These are phyloP conservation scores for Chrosomus eos DNA, from an alignment of 2,797 vertebrate species.

Conservation along the genomic window DNA sequence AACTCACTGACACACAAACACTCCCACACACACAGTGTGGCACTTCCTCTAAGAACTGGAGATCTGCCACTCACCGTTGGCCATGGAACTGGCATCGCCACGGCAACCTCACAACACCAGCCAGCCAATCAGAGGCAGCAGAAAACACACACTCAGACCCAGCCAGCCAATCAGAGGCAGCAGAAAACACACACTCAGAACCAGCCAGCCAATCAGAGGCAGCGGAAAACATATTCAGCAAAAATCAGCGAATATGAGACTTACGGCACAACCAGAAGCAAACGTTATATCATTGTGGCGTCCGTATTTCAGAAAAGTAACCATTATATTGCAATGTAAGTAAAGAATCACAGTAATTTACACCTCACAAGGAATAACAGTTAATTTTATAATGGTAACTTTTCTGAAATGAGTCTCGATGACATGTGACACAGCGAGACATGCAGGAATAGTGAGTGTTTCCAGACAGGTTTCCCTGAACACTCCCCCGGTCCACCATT, in stretches of 20 bases:
- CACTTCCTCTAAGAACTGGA: slow-evolving; percentile 35
- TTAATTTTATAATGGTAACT: neutral
- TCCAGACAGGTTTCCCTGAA: neutral
- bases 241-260: no score
- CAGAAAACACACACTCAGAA: no score
- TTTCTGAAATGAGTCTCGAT: neutral
- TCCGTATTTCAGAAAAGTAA: no score
- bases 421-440: no score
- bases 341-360: no score
- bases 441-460: neutral
- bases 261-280: no score
- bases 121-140: slow-evolving; percentile 24
- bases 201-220: no score
- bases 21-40: slow-evolving; percentile 28
- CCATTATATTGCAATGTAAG: no score
- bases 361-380: no score
- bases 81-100: slow-evolving; percentile 11
- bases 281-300: no score
- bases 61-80: slow-evolving; percentile 15
- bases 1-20: slow-evolving; percentile 10
- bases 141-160: neutral
- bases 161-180: no score
- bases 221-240: no score
- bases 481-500: neutral
- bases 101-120: neutral